Evolutionary conservation across 2,113 vertebrate species (phyloP).

Genomic region (Erinaceus europaeus): DNA sequence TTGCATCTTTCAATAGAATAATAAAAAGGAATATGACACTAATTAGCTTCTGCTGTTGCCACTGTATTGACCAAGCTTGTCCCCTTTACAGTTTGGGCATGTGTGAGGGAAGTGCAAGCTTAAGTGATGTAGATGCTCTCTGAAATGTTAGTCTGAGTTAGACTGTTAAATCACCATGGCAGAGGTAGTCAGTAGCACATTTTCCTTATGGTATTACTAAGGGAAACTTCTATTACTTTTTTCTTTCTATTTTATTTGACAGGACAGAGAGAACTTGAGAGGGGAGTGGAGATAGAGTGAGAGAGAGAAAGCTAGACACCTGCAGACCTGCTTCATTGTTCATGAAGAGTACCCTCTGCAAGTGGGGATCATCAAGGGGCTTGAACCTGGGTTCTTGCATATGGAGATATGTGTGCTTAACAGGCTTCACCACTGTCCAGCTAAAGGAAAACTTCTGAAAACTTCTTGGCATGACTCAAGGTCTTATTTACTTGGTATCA

Average conservation of each 20-base stretch:
- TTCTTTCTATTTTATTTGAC: too few relatives aligned
- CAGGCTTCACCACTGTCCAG: too few relatives aligned
- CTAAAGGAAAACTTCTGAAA: too few relatives aligned
- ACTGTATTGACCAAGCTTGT: background rate
- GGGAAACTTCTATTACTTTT: background rate
- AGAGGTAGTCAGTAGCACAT: fast-evolving
- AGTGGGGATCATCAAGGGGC: too few relatives aligned
- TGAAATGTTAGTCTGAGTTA: background rate
- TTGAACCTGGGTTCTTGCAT: too few relatives aligned
- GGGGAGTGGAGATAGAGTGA: too few relatives aligned
- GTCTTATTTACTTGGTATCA: background rate
- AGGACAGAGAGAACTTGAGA: too few relatives aligned
- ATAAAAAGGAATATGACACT: background rate
- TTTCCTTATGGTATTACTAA: background rate
- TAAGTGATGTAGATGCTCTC: background rate
- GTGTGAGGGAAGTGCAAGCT: background rate
- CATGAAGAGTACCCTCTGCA: too few relatives aligned
- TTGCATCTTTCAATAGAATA: background rate
- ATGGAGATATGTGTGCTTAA: too few relatives aligned
- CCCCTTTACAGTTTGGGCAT: background rate
- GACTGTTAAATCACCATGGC: background rate
- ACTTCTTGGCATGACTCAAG: background rate
- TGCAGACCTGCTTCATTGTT: too few relatives aligned
- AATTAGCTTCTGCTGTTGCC: too few relatives aligned
- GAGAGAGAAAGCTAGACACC: too few relatives aligned